Evolutionary conservation across 2,113 vertebrate species (phyloP), one percentile per base, ranked within the genome.

Genomic region (Gobio gobio): DNA sequence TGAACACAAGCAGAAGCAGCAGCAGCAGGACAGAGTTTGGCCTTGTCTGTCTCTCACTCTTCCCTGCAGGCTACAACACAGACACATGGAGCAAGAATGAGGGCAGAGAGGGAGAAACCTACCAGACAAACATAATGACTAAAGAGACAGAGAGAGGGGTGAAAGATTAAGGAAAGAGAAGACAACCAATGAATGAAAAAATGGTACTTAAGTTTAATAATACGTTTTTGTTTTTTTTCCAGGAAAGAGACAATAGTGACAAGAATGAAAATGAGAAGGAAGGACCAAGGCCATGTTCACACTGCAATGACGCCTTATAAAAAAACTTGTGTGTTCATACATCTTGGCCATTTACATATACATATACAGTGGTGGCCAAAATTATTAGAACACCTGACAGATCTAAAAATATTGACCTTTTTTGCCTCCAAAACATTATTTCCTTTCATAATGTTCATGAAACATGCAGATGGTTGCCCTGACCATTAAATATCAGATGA

Each of bases 11-110:
- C 61, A 40, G 40, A 40, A 7, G 40, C 40, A 40, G 40, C 36
- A 36, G 54, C 77, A 81, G 78, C 61, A 81, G 78, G 78, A 81
- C 78, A 51, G 14, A 68, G 78, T 33, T 81, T 33, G 61, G 61
- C 61, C 61, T 80, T 2, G n/a, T 18, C 58, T 3, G 78, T 24
- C 78, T 64, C 78, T 47, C 40, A 20, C 43, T 74, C 24, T 54
- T 40, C 78, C 58, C 56, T n/a, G 24, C 24, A 64, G 43, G 78
- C 43, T 7, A 49, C 78, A 45, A 49, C 29, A 12, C 33, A 61
- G 58, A 78, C 36, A 79, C 36, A 63, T 4, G 4, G 36, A 20
- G 24, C 13, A 51, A 51, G 43, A 49, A 61, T 61, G 56, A 79
- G 56, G 77, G 40, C 77, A 43, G 77, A 78, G 33, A 76, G 47